Conservation (phyloP, 1,140 invertebrate genomes). For the Drosophila funebris region DNA sequence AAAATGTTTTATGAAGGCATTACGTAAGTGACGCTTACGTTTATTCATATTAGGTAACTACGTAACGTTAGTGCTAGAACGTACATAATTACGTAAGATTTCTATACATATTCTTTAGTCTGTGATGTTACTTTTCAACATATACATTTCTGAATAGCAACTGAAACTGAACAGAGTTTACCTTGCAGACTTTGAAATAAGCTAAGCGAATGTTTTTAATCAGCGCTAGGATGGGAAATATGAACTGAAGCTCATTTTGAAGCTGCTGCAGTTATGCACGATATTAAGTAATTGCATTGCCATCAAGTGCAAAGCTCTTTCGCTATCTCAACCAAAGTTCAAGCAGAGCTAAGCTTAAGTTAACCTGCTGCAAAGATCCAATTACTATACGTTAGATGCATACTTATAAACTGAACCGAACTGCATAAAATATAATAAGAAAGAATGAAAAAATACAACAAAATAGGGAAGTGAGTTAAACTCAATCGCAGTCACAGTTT, state of each 20-base stretch:
- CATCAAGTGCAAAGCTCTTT: not conserved
- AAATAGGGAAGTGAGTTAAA: not conserved
- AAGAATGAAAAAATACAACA: not conserved
- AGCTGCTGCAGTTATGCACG: not conserved
- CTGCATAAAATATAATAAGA: not conserved
- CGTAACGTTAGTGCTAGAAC: too few species aligned
- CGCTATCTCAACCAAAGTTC: not conserved
- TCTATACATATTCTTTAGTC: too few species aligned
- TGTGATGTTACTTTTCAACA: too few species aligned
- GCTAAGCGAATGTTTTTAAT: not conserved
- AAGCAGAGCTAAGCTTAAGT: slow-evolving; percentile 18
- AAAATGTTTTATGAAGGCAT: too few species aligned
- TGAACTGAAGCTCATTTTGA: not conserved
- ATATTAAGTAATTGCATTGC: slow-evolving; percentile 23
- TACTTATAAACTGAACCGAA: slow-evolving; percentile 2
- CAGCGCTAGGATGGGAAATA: not conserved
- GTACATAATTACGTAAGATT: too few species aligned
- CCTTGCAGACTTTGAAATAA: too few species aligned
- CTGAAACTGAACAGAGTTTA: too few species aligned
- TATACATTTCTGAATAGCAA: too few species aligned
- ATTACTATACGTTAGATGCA: slow-evolving; percentile 22
- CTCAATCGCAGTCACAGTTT: not conserved
- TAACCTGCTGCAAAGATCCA: slow-evolving; percentile 18
- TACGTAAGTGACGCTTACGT: too few species aligned
- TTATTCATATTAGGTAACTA: too few species aligned